Evolutionary conservation across 2,113 vertebrate genomes (phyloP), one percentile per base, ranked within the genome.

Genomic region (Lichenostomus cassidix): DNA sequence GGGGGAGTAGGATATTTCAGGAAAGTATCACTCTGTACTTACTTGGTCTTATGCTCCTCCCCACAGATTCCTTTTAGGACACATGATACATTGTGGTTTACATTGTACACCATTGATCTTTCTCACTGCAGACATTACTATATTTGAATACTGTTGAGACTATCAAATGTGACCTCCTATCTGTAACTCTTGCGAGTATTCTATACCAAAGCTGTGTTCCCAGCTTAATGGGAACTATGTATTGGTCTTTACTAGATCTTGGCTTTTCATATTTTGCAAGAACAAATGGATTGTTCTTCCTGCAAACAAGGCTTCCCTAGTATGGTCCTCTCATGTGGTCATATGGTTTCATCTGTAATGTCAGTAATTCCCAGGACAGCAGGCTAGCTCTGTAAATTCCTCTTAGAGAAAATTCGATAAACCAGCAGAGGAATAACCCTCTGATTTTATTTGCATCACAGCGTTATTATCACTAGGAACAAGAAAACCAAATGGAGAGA

Each of bases 401-500:
- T 90, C n/a, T 64, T 42, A 49, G 37, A 37, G 64, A 81, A 78
- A 91, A 15, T 3, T 21, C 52, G 35, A 8, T 68, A 74, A 83
- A 77, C 16, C 29, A 56, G 10, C 19, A 67, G 27, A 73, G 56
- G 33, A 58, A 35, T 96, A 68, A 94, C 63, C 7, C 35, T 81
- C 55, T 75, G 46, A 58, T 96, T 83, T 94, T 85, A 59, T 94
- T 96, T 92, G 47, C 69, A 12, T 97, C 96, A 49, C 96, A 95
- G 97, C 87, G 92, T 98, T 95, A 12, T 94, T 97, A 29, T 92
- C 96, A 39, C 83, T 98, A 41, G 97, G 98, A 92, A 96, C 97
- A 5, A 94, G 97, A 77, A 97, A 97, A 92, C 97, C 98, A 83
- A 98, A 17, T 87, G 97, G 88, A 83, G 96, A 97, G 12, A 93